Evolutionary conservation across 2,797 vertebrate species (phyloP), one percentile per base, ranked within the genome.

Genomic region (Sternotherus odoratus): DNA sequence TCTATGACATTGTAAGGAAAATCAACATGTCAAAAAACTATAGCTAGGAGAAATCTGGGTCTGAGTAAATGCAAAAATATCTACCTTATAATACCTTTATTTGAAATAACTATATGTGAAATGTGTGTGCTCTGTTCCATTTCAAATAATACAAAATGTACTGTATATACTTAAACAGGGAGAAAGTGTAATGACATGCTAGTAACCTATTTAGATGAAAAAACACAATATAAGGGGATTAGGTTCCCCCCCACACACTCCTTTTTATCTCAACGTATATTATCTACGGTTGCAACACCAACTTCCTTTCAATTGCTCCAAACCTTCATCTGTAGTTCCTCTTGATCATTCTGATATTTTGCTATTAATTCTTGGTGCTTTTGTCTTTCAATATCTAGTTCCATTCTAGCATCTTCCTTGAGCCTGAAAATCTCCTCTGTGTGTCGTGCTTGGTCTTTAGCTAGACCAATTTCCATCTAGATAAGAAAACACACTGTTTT

Each of bases 241-340:
- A 6, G 24, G 12, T n/a, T 33, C 28, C 24, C 24, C 12, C 72
- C 26, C 15, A 2, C 26, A 5, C 13, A 8, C 8, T 8, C 43
- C 15, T 39, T 36, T 66, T 66, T 36, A 16, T 66, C n/a, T 49
- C 3, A 1, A 2, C 26, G 6, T 26, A 28, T 21, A 2, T 3
- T 12, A 33, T 2, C 43, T 57, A 2, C 74, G 60, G 54, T 69
- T 33, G n/a, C 49, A 48, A 46, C 51, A 39, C 4, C 8, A 1
- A 2, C 3, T n/a, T 50, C 6, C 66, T 4, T 77, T 4, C 0
- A 48, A 48, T 81, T 43, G n/a, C 0, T 50, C 96, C 96, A 83
- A 90, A 99, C 99, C 98, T 98, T 98, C 79, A 86, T 94, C 93
- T 98, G 97, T 4, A 99, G 97, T 88, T 97, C 97, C 39, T 98